Conservation (phyloP, 2,797 vertebrate genomes). For the Notamacropus eugenii region DNA sequence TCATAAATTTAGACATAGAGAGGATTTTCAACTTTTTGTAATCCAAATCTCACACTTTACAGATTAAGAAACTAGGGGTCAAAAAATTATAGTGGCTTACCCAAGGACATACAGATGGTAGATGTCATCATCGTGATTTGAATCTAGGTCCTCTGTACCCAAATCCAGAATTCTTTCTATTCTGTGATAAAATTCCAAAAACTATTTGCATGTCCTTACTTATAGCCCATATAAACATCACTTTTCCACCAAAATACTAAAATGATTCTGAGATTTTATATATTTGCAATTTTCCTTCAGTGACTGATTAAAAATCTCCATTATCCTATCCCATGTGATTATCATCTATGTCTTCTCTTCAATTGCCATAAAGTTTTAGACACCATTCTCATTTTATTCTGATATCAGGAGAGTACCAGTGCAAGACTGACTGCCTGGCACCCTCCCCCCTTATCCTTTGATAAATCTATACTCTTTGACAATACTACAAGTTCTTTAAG, state of each 20-base stretch:
- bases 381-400: neutral
- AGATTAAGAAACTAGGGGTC: neutral
- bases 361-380: neutral
- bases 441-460: neutral
- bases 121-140: neutral
- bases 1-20: neutral
- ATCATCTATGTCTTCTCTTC: neutral
- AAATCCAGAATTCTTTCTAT: neutral
- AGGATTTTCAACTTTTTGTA: neutral
- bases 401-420: neutral
- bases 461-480: neutral
- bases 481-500: neutral
- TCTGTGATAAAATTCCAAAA: neutral
- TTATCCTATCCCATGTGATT: neutral
- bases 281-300: neutral
- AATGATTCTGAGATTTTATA: neutral
- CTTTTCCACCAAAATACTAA: neutral
- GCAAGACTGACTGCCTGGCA: neutral
- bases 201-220: neutral
- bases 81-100: too few species aligned
- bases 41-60: neutral
- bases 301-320: neutral
- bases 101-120: neutral
- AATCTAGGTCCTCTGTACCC: neutral
- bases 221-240: neutral